Conservation (phyloP, 2,888 invertebrate species). For the Tanytarsus gracilentus region DNA sequence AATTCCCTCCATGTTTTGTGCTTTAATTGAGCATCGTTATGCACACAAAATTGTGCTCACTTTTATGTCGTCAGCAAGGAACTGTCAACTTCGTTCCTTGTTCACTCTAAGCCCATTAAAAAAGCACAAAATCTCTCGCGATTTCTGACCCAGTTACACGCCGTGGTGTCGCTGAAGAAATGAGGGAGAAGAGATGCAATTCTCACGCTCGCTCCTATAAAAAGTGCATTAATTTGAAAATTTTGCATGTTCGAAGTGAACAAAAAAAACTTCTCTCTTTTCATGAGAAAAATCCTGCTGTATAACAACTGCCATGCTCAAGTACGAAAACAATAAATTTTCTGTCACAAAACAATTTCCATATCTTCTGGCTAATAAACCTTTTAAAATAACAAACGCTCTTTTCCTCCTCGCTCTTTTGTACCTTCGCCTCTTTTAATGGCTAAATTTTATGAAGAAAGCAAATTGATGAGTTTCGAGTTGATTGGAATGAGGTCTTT, state of each 20-base stretch:
- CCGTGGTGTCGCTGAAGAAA: too few relatives aligned
- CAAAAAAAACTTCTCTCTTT: constrained; percentile 21
- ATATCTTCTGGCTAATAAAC: constrained; percentile 24
- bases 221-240: too few relatives aligned
- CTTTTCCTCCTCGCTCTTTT: constrained; percentile 18
- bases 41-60: background rate
- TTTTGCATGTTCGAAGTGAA: background rate
- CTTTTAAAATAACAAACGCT: constrained; percentile 18
- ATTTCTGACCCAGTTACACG: constrained; percentile 4
- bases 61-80: constrained; percentile 10
- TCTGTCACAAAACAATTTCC: constrained; percentile 20
- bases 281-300: constrained; percentile 6
- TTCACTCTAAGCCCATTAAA: background rate
- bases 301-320: background rate
- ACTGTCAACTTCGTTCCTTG: background rate
- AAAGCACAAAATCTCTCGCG: background rate
- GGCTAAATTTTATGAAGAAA: too few relatives aligned
- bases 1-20: constrained; percentile 1
- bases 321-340: constrained; percentile 24
- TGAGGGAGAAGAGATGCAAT: too few relatives aligned
- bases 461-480: too few relatives aligned
- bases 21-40: background rate
- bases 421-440: too few relatives aligned
- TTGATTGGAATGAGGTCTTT: too few relatives aligned
- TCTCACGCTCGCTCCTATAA: too few relatives aligned